Conservation (phyloP, 2,113 vertebrate species). For the Vulpes lagopus region DNA sequence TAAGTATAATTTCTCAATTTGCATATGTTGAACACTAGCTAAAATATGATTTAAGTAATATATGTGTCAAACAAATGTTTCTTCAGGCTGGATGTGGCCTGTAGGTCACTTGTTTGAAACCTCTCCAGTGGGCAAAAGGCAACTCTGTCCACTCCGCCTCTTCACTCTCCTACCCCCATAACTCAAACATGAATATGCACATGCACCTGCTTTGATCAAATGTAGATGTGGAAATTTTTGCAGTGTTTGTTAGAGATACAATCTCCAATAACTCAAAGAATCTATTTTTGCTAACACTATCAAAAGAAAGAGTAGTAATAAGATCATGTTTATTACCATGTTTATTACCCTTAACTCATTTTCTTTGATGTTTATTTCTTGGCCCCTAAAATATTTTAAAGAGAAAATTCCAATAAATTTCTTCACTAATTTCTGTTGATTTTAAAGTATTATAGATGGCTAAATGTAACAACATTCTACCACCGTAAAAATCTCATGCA, state of each 20-base stretch:
- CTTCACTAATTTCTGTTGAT: constrained; percentile 77
- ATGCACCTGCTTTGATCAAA: background rate
- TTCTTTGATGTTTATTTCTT: background rate
- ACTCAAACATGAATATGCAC: background rate
- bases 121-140: background rate
- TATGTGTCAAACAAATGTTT: background rate
- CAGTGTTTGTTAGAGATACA: background rate
- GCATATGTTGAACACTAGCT: background rate
- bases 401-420: constrained; percentile 65
- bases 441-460: background rate
- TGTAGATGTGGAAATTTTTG: background rate
- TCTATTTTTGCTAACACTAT: background rate
- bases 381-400: constrained; percentile 33
- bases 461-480: background rate
- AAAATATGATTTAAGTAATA: constrained; percentile 16
- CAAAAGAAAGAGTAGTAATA: background rate
- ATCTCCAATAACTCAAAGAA: background rate
- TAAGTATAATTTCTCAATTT: constrained; percentile 1
- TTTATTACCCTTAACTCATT: background rate
- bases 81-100: background rate
- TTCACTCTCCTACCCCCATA: background rate
- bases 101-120: background rate
- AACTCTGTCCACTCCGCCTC: background rate
- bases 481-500: background rate
- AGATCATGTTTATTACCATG: background rate